These are phyloP conservation scores for Seira sanloemensis DNA, from an alignment of 2,888 invertebrate genomes.

Conservation along the genomic window DNA sequence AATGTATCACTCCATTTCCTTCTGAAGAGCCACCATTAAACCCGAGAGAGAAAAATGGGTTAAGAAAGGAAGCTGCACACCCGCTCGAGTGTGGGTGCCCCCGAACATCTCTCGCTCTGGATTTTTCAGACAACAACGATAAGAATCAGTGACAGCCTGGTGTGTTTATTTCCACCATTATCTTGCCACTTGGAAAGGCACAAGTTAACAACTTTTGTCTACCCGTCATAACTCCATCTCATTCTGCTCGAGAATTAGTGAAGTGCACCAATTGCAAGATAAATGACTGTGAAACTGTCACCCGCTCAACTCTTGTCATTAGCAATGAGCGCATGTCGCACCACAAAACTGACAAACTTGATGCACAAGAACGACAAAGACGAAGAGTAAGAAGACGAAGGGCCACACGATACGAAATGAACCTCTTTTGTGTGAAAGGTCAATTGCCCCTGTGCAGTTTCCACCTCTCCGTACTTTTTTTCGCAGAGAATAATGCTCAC, in stretches of 20 bases:
- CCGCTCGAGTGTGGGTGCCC: no score
- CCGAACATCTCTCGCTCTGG: not conserved
- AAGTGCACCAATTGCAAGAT: not conserved
- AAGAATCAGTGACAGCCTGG: not conserved
- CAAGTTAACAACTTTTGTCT: no score
- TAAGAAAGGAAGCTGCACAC: not conserved
- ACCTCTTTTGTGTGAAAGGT: not conserved
- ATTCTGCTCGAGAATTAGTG: not conserved
- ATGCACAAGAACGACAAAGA: no score
- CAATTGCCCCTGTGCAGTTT: conserved; percentile 5
- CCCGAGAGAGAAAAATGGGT: not conserved
- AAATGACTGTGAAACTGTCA: not conserved
- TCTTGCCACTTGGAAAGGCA: not conserved
- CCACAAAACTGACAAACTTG: not conserved
- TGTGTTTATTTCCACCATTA: not conserved
- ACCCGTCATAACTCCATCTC: not conserved
- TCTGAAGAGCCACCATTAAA: not conserved
- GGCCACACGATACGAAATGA: no score
- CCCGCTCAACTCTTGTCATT: not conserved
- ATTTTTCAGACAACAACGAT: not conserved
- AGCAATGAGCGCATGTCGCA: not conserved
- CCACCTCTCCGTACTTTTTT: not conserved
- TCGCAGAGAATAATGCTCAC: not conserved
- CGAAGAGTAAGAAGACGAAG: no score
- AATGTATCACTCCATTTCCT: not conserved